Evolutionary conservation across 2,888 invertebrate species (phyloP), one percentile per base, ranked within the genome.

Genomic region (Brachypterus glaber): DNA sequence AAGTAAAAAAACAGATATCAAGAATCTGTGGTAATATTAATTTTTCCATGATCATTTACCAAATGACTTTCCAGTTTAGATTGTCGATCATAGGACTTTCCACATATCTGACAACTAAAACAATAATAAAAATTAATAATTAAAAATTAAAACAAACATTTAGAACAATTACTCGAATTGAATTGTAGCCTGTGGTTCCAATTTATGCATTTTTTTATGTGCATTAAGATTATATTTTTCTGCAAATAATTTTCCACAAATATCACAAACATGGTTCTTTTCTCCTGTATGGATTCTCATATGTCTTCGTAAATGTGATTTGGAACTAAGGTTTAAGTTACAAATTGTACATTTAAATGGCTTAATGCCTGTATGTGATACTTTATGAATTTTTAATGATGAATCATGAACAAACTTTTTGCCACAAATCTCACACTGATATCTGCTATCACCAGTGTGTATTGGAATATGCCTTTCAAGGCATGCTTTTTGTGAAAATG

Each of bases 351-450:
- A 77, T 45, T 73, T 63, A 66, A 73, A 73, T 40, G 73, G 69
- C 62, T 76, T 76, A 46, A 72, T 60, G 43, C 76, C 77, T 29
- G 72, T 69, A 63, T 81, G 80, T 17, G 74, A 73, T 55, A 78
- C 60, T 58, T 72, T 73, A 64, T 81, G 81, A 71, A 78, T 76
- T 60, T 74, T 77, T 65, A 79, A 79, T 29, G 79, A 79, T 27
- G 78, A 76, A 54, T 79, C 78, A 68, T 80, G 79, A 53, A 78
- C 70, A 38, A 63, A 63, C 24, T 58, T 50, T 52, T 64, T 65
- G 3, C 63, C 63, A 42, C 64, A 64, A 15, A 56, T 42, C 37
- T 64, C 62, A 44, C 64, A 64, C 45, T 63, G 59, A 46, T 52
- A 55, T 4, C 55, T 54, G 30, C 48, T 51, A 45, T 61, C 57